Evolutionary conservation across 35 echinoderm and acorn worm species (phyloP), one percentile per base, ranked within the genome.

Genomic region (Ptychodera flava): DNA sequence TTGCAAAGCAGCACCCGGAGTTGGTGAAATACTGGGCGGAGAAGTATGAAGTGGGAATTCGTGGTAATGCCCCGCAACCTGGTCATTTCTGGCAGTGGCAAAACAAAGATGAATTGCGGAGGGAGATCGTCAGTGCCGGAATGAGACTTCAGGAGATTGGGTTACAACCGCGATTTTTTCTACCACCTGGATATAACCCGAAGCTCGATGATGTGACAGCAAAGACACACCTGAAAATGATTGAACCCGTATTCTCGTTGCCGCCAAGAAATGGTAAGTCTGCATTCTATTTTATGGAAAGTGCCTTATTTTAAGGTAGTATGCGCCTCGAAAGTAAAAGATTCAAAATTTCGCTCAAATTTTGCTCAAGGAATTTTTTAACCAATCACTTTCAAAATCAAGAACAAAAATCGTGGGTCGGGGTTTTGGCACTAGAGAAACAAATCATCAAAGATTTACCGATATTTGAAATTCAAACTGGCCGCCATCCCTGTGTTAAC

Each of bases 241-340:
- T 90, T 90, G 76, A 78, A 77, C 88, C 88, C 29, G 75, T 10
- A 78, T 38, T 77, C n/a, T 34, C 36, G 34, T 90, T 90, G 38
- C 88, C 88, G 16, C 81, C 88, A 22, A 6, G 16, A 32, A 33
- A 36, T 0, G 88, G 88, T 90, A 90, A 83, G 34, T n/a, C n/a
- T 77, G 15, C 15, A n/a, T n/a, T n/a, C n/a, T n/a, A 77, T n/a
- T 77, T 77, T 15, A n/a, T 77, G 75, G 15, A 77, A 15, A 77
- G n/a, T 15, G 15, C n/a, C n/a, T n/a, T n/a, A n/a, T n/a, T n/a
- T n/a, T n/a, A n/a, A n/a, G n/a, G n/a, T n/a, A n/a, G n/a, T n/a
- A n/a, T n/a, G n/a, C n/a, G n/a, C n/a, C n/a, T n/a, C n/a, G n/a
- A n/a, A n/a, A n/a, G n/a, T n/a, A n/a, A n/a, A n/a, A n/a, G n/a